Conservation (phyloP, 2,888 invertebrate species). For the Atrina japonica region DNA sequence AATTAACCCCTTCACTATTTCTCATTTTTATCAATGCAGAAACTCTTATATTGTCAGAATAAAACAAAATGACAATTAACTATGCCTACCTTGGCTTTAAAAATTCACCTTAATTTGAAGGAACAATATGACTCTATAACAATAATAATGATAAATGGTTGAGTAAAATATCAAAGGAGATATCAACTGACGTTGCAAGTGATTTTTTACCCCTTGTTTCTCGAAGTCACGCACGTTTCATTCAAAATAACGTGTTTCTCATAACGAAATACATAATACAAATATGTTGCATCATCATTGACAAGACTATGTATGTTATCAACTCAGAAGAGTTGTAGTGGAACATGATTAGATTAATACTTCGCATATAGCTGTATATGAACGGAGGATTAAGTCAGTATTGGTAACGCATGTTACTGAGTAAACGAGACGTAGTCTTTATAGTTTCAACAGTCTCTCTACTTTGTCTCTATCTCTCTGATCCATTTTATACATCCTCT, state of each 20-base stretch:
- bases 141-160: too few relatives aligned
- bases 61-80: neutral
- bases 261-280: slow-evolving; percentile 7
- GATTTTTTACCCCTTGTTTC: too few relatives aligned
- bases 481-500: slow-evolving; percentile 11
- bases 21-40: too few relatives aligned
- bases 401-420: slow-evolving; percentile 5
- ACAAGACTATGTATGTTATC: too few relatives aligned
- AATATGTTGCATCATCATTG: neutral
- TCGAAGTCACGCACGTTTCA: slow-evolving; percentile 10
- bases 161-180: slow-evolving; percentile 4
- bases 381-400: too few relatives aligned
- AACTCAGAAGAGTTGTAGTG: too few relatives aligned
- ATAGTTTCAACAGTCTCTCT: neutral
- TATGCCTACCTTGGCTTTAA: neutral
- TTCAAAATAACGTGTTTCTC: slow-evolving; percentile 1
- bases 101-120: too few relatives aligned
- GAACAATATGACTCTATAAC: too few relatives aligned
- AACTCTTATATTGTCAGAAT: neutral
- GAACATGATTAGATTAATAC: too few relatives aligned
- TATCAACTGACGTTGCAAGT: neutral
- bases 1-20: too few relatives aligned
- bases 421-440: neutral
- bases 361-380: too few relatives aligned
- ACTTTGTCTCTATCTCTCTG: slow-evolving; percentile 1